These are phyloP conservation scores for Natrix natrix DNA, from an alignment of 2,797 vertebrate genomes.

Conservation along the genomic window DNA sequence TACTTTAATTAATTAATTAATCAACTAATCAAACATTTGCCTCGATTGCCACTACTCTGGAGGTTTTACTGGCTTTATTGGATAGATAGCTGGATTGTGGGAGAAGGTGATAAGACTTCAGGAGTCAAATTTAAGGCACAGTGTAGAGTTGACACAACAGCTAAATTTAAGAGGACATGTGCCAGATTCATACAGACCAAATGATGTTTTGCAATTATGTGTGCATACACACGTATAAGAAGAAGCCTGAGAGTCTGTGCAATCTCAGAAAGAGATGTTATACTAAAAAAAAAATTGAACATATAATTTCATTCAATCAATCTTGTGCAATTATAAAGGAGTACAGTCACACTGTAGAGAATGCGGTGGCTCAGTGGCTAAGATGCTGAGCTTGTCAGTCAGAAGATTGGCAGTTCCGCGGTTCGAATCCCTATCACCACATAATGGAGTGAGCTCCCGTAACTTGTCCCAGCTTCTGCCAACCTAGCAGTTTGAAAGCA, in stretches of 20 bases:
- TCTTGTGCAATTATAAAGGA: not conserved
- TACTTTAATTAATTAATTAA: not conserved
- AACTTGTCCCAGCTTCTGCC: too few species aligned
- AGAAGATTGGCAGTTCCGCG: too few species aligned
- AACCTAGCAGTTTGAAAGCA: too few species aligned
- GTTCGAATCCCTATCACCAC: too few species aligned
- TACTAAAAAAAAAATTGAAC: not conserved
- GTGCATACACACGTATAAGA: not conserved
- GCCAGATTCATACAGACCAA: not conserved
- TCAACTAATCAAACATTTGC: not conserved
- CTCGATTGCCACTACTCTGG: not conserved
- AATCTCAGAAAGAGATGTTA: not conserved
- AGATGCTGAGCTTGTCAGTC: too few species aligned
- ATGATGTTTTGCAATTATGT: not conserved
- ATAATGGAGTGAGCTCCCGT: too few species aligned
- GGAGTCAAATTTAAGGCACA: not conserved
- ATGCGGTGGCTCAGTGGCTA: too few species aligned
- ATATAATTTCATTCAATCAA: not conserved
- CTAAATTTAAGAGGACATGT: not conserved
- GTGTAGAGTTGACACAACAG: not conserved
- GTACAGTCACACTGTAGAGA: not conserved
- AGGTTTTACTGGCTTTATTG: not conserved
- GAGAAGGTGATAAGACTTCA: not conserved
- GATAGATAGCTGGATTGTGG: not conserved
- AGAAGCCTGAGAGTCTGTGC: not conserved